Evolutionary conservation across 1,140 invertebrate genomes (phyloP), one percentile per base, ranked within the genome.

Genomic region (Papilio aristodemus): DNA sequence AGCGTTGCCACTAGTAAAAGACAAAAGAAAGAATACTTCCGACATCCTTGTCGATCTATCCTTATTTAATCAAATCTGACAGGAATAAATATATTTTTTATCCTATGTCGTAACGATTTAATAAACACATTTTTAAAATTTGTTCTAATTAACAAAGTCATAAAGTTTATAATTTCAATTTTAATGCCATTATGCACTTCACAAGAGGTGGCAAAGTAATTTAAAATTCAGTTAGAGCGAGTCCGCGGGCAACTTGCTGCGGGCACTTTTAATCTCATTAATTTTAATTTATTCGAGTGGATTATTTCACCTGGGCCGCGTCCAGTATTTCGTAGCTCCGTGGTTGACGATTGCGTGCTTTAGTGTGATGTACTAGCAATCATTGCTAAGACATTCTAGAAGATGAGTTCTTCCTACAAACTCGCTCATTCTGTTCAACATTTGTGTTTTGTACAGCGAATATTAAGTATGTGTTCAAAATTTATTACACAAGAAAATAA

Each of bases 281-380:
- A 87, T 89, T 89, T 90, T 85, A 90, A 90, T 89, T 87, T 90
- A 89, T 89, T 88, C 87, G 67, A 74, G 71, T 72, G 79, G 85
- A 91, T 89, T 89, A 89, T 85, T 91, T 86, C 80, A 78, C 79
- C 79, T 82, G 71, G 76, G 82, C 80, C 85, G 78, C 71, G 70
- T 83, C 77, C 72, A 75, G 83, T 83, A 78, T 80, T 85, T 84
- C 70, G 74, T 72, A 68, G 67, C 67, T 77, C 38, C 43, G 41
- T 37, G 57, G 37, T 19, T 19, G 27, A 1, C n/a, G 19, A 11
- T 64, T 25, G 13, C 7, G 10, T 37, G 62, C 37, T 64, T 14
- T 39, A 41, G 39, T 64, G 60, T 64, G 60, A 59, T 32, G 32
- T 59, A n/a, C n/a, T n/a, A n/a, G n/a, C n/a, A 25, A 63, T 32